Base-by-base conservation (phyloP, 2,797 vertebrate species). In the Tapera naevia region DNA sequence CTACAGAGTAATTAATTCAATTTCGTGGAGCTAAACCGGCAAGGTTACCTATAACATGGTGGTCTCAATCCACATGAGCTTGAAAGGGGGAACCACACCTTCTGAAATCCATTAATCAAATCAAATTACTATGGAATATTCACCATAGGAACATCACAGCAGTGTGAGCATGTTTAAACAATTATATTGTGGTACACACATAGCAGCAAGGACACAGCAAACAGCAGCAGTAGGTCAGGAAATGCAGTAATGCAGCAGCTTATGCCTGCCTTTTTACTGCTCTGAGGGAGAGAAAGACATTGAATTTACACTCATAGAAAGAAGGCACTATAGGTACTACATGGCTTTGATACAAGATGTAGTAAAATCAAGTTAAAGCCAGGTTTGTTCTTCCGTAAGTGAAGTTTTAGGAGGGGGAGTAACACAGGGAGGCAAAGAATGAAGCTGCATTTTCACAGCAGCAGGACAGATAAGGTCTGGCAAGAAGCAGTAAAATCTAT, bases 71-170 rank as follows among this genome's bases (percentile, higher is more conserved):
- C 95, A 95, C 83, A 94, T 74, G 88, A 93, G 92, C 82, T 93
- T 92, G 94, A 95, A 87, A 58, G 73, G 90, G 86, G 79, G 62
- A 91, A 97, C 86, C 93, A 86, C 41, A 91, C 82, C 94, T 91
- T 97, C 94, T 95, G 93, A 97, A 97, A 97, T 92, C 91, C 86
- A 96, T 97, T 95, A 94, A 97, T 97, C 96, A 96, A 95, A 96
- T 92, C 96, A 95, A 93, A 97, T 97, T 96, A 95, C 86, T 51
- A 67, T 41, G 86, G 83, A 87, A 64, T 72, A 62, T 86, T 96
- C 90, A 90, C 92, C 66, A 79, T 50, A 95, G 92, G 94, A 96
- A 92, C 84, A 93, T 51, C 86, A 95, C 95, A 93, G 91, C 37
- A 61, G 89, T 83, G 80, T 92, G 83, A 95, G 87, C 56, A 86